Evolutionary conservation across 1,140 invertebrate genomes (phyloP), one percentile per base, ranked within the genome.

Genomic region (Episyrphus balteatus): DNA sequence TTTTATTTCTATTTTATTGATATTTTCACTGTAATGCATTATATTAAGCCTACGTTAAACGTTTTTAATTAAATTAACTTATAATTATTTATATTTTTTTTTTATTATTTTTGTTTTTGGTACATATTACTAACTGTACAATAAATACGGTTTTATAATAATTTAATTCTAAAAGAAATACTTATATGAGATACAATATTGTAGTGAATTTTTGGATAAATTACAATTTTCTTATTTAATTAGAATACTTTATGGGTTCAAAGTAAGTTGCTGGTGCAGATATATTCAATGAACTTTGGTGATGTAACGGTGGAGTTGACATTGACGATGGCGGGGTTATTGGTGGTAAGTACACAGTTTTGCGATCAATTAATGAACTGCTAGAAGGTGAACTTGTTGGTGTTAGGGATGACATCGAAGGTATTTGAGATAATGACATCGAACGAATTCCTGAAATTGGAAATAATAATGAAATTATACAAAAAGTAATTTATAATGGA

Each of bases 201-300:
- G 53, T 37, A 34, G 47, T n/a, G n/a, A 32, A 46, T 19, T 42
- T 31, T 19, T 33, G 36, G 13, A 26, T 36, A 30, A 42, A 26
- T 42, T 11, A n/a, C 15, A n/a, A 37, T 37, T 13, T 37, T 37
- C 11, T 8, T 14, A 40, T 9, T 51, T 58, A 62, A 48, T 60
- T 62, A 39, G 61, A 55, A 54, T 60, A 66, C 46, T 66, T 66
- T 30, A 66, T 56, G 37, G 54, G 54, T 42, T 66, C 61, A 38
- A 64, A 66, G 49, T 61, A 66, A 33, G 43, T 12, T 42, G 12
- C n/a, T 12, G 15, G 15, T 19, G 32, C 7, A 12, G 21, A 19
- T 9, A 19, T 34, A n/a, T 26, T 31, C 19, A 12, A 15, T 5
- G 33, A 26, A 31, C 6, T 13, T 26, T 48, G 44, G 33, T 50